These are phyloP conservation scores for Lepus oiostolus DNA, from an alignment of 2,797 vertebrate genomes.

Conservation along the genomic window DNA sequence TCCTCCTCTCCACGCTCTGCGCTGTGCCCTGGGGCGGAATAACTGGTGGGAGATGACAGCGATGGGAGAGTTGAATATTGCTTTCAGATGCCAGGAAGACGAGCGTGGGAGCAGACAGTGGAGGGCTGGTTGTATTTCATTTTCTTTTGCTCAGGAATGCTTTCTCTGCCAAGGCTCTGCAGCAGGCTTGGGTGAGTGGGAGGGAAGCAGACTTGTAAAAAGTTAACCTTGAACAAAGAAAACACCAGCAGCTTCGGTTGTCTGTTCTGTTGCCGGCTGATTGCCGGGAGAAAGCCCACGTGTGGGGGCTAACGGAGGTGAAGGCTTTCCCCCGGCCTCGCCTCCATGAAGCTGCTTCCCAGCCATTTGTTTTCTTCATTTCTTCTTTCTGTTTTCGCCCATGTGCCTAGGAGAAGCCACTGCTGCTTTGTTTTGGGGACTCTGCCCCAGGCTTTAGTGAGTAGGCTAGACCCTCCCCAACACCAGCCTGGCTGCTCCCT, in stretches of 20 bases:
- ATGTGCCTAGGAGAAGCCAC: not conserved
- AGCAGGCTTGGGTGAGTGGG: conserved; percentile 32
- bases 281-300: conserved; percentile 40
- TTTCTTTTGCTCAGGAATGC: conserved; percentile 76
- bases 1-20: conserved; percentile 43
- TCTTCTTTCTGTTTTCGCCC: not conserved
- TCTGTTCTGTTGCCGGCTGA: conserved; percentile 22
- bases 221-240: conserved; percentile 68
- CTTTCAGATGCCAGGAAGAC: conserved; percentile 75
- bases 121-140: conserved; percentile 72
- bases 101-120: conserved; percentile 75
- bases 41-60: conserved; percentile 73
- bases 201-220: conserved; percentile 71
- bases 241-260: conserved; percentile 42
- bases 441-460: not conserved
- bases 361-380: not conserved
- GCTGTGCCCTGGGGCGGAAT: conserved; percentile 63
- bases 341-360: not conserved
- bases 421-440: not conserved
- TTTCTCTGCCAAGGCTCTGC: conserved; percentile 64
- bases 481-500: not conserved
- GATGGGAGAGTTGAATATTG: conserved; percentile 3
- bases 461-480: not conserved
- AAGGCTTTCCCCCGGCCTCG: not conserved
- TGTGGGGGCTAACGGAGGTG: not conserved